Conservation (phyloP, 2,113 vertebrate genomes). For the Malurus alboscapulatus region DNA sequence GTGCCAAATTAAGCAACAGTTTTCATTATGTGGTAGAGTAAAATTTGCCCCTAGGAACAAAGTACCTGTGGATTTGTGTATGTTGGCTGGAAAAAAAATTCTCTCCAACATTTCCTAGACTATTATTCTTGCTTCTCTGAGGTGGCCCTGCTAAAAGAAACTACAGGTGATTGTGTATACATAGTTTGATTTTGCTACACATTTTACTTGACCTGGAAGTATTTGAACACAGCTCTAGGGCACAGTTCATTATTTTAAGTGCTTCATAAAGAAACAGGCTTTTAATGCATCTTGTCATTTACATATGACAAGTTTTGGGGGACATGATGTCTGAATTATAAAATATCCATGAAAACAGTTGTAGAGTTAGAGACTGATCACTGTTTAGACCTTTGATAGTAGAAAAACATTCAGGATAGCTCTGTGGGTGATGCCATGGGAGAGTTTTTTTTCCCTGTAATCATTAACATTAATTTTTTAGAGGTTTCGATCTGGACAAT, state of each 20-base stretch:
- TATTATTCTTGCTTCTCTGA: neutral
- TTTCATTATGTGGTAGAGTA: neutral
- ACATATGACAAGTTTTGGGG: neutral
- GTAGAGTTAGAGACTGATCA: neutral
- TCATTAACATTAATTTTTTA: neutral
- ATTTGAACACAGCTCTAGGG: neutral
- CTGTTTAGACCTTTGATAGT: neutral
- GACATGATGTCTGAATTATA: neutral
- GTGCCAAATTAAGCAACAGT: neutral
- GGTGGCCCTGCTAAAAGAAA: neutral
- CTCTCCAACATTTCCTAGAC: neutral
- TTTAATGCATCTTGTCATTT: neutral
- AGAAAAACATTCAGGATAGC: fast-evolving
- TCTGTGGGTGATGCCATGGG: fast-evolving
- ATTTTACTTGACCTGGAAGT: neutral
- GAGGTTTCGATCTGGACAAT: neutral
- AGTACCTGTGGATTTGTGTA: neutral
- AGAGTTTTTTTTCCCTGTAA: neutral
- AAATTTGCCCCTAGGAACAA: neutral
- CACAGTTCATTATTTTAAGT: neutral
- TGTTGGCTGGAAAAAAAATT: neutral
- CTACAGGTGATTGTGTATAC: neutral
- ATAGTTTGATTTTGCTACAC: neutral
- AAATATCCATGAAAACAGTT: neutral
- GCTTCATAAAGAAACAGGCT: neutral